Conservation (phyloP, 1,140 invertebrate species). For the Drosophila nebulosa region DNA sequence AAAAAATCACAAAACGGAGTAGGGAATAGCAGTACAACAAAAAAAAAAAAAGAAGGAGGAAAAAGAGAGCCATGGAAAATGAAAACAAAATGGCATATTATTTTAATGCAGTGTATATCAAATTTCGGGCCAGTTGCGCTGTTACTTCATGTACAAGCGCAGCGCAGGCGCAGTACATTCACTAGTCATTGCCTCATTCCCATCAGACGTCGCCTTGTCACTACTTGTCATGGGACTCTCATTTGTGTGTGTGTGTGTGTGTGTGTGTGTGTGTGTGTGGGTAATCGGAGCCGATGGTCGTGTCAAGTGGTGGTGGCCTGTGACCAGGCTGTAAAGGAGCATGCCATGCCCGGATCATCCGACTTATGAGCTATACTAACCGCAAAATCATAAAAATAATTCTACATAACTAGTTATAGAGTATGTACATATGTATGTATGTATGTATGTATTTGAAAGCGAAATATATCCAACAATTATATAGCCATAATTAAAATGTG, state of each 20-base stretch:
- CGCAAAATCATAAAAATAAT: background rate
- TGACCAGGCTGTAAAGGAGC: background rate
- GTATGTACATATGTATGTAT: background rate
- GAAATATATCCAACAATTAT: background rate
- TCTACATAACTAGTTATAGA: background rate
- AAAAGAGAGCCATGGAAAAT: background rate
- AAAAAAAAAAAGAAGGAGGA: background rate
- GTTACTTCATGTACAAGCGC: background rate
- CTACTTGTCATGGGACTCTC: background rate
- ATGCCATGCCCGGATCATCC: background rate
- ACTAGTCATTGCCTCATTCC: background rate
- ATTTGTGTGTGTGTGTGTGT: background rate
- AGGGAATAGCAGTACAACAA: too few relatives aligned
- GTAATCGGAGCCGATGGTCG: background rate
- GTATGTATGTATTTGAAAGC: too few relatives aligned
- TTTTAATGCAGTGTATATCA: background rate
- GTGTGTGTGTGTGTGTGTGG: background rate
- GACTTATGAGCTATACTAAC: background rate
- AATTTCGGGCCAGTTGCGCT: background rate
- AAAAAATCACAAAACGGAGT: background rate
- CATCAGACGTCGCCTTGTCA: background rate
- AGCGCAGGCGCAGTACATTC: background rate
- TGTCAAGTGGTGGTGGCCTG: background rate
- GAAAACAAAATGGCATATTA: slow-evolving; percentile 2
- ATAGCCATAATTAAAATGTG: background rate